Percentiles rank a stretch among this genome's conserved stretches.
phyloP scores from a whole-genome alignment of 1,140 invertebrate genomes.

The Cyphomyrmex costatus region DNA sequence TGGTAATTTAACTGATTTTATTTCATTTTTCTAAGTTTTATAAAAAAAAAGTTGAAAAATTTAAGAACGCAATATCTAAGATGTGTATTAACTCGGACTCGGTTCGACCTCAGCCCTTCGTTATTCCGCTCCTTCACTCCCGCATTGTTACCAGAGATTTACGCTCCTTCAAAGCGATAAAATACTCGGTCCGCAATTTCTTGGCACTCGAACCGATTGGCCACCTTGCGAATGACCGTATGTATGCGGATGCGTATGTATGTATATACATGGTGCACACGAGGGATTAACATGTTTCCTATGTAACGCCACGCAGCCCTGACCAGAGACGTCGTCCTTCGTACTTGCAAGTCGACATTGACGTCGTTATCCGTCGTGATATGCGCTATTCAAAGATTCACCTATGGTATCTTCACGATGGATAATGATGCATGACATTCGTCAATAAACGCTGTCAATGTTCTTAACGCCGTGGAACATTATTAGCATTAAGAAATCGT shows the following conservation, averaged over 20 bases:
- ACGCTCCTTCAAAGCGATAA: constrained; percentile 67
- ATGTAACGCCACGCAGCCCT: constrained; percentile 52
- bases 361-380: constrained; percentile 64
- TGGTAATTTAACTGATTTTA: not conserved
- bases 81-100: constrained; percentile 42
- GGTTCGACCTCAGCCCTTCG: constrained; percentile 53
- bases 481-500: too few relatives aligned
- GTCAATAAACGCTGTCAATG: not conserved
- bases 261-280: not conserved
- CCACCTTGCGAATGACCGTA: constrained; percentile 58
- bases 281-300: constrained; percentile 71
- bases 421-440: constrained; percentile 48
- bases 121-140: constrained; percentile 56
- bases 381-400: not conserved
- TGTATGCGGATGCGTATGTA: not conserved
- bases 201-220: constrained; percentile 66
- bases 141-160: constrained; percentile 75
- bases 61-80: constrained; percentile 15
- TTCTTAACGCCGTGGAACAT: not conserved
- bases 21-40: not conserved
- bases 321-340: constrained; percentile 37
- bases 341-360: constrained; percentile 54
- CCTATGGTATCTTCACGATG: too few relatives aligned
- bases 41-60: not conserved
- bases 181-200: constrained; percentile 67